These are phyloP conservation scores for Vespertilio murinus DNA, from an alignment of 2,797 vertebrate genomes.

Conservation along the genomic window DNA sequence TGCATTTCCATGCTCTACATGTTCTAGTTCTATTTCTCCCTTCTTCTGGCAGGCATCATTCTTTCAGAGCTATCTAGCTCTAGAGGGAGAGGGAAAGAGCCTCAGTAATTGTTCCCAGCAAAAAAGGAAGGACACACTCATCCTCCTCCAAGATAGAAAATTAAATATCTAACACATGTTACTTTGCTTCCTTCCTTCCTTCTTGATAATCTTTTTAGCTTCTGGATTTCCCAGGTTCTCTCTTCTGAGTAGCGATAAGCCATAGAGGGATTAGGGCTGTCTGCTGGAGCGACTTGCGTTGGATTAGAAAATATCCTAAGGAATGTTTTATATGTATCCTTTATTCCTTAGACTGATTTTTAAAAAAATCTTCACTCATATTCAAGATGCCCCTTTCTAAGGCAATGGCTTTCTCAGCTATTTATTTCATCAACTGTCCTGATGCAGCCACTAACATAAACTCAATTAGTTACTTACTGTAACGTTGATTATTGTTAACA, in stretches of 20 bases:
- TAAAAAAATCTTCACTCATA: not conserved
- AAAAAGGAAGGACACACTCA: not conserved
- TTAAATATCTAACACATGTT: not conserved
- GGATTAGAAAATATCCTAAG: not conserved
- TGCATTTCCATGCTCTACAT: not conserved
- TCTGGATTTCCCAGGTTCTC: not conserved
- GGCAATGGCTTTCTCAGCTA: not conserved
- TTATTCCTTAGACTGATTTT: conserved; percentile 1
- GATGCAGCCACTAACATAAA: not conserved
- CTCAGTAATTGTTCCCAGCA: not conserved
- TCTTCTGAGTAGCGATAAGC: not conserved
- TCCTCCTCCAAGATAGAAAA: not conserved
- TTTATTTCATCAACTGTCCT: not conserved
- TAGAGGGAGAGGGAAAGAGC: not conserved
- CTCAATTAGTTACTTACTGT: not conserved
- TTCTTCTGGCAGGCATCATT: not conserved
- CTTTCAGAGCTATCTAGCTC: not conserved
- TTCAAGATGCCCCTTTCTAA: conserved; percentile 26
- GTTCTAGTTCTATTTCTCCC: not conserved
- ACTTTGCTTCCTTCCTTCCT: not conserved
- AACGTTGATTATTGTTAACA: not conserved
- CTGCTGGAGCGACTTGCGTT: not conserved
- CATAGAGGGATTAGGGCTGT: not conserved
- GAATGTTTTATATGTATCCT: not conserved
- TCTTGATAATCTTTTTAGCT: not conserved